Percentiles rank a stretch among this genome's conserved stretches.
Conservation (phyloP, 2,888 invertebrate species). For the Xestia rhomboidea region DNA sequence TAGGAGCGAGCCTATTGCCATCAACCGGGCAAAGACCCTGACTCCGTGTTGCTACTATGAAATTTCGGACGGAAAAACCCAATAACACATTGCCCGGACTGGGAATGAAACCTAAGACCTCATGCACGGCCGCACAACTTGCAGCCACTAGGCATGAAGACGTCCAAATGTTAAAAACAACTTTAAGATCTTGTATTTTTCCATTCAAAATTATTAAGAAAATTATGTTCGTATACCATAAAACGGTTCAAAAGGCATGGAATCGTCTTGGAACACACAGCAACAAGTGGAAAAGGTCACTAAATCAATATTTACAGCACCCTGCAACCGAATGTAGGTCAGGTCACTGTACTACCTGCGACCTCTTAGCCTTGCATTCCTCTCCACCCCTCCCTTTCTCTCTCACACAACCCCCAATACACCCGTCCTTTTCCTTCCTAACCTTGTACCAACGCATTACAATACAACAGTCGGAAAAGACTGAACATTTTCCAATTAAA, state of each 20-base stretch:
- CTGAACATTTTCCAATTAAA: constrained; percentile 77
- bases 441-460: constrained; percentile 85
- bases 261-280: constrained; percentile 72
- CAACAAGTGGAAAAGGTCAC: constrained; percentile 86
- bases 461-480: constrained; percentile 87
- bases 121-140: not conserved
- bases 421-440: constrained; percentile 76
- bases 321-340: constrained; percentile 88
- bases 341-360: constrained; percentile 89
- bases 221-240: constrained; percentile 42
- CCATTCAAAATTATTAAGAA: not conserved
- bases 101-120: not conserved
- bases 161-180: not conserved
- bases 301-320: constrained; percentile 88
- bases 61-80: not conserved
- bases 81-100: not conserved
- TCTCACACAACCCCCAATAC: constrained; percentile 65
- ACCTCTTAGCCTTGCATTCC: constrained; percentile 88
- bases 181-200: not conserved
- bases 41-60: no score
- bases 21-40: not conserved
- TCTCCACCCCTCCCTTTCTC: constrained; percentile 73
- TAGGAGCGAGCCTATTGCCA: not conserved
- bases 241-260: constrained; percentile 62
- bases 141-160: not conserved